These are phyloP conservation scores for Syrmaticus mikado DNA, from an alignment of 2,113 vertebrate species.

Conservation along the genomic window DNA sequence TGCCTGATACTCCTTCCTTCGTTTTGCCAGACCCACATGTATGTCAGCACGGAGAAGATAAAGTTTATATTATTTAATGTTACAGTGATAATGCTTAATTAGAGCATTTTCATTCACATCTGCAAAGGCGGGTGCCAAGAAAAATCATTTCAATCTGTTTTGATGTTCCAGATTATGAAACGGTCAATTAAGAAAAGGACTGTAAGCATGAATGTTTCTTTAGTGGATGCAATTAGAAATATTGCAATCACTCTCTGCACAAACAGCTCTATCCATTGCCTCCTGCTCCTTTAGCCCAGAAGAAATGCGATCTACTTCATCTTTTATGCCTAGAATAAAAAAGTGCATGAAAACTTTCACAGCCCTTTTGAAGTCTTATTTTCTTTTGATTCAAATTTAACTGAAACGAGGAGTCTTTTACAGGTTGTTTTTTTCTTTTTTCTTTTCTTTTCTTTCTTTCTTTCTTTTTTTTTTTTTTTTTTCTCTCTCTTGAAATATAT, in stretches of 20 bases:
- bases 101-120: neutral
- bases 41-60: neutral
- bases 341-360: neutral
- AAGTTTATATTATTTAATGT: neutral
- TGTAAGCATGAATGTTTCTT: neutral
- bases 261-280: neutral
- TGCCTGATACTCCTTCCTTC: neutral
- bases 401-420: neutral
- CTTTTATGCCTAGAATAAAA: neutral
- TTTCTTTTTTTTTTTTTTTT: neutral
- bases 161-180: neutral
- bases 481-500: neutral
- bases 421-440: too few relatives aligned
- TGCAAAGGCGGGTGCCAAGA: neutral
- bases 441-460: neutral
- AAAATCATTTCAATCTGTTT: neutral
- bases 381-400: neutral
- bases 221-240: neutral
- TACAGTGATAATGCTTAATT: neutral
- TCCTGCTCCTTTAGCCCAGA: neutral
- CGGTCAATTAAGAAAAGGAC: neutral
- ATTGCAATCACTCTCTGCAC: neutral
- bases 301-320: neutral
- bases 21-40: neutral
- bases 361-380: neutral